Conservation (phyloP, 2,888 invertebrate species). For the Cloeon dipterum region DNA sequence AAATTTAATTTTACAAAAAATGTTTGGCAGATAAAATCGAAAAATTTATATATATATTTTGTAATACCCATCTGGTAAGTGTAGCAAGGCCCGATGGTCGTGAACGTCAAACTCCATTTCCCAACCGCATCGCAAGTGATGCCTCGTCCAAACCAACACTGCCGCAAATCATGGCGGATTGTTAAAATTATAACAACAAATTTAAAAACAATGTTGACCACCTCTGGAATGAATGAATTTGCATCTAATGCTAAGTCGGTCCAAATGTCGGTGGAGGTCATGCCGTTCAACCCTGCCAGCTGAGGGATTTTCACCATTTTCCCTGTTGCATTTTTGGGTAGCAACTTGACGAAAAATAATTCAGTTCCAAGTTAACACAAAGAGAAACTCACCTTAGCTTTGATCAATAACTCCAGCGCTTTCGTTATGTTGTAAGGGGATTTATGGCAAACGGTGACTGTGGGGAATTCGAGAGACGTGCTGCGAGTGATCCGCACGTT, state of each 20-base stretch:
- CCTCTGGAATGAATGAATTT: neutral
- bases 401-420: slow-evolving; percentile 3
- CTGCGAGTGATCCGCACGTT: slow-evolving; percentile 10
- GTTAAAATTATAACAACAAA: too few species aligned
- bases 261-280: neutral
- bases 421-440: slow-evolving; percentile 9
- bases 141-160: neutral
- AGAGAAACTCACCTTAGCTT: neutral
- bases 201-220: neutral
- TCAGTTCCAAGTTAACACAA: too few species aligned
- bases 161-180: too few species aligned
- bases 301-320: neutral
- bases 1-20: too few species aligned
- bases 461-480: slow-evolving; percentile 9
- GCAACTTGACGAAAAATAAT: too few species aligned
- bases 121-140: neutral
- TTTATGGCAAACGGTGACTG: slow-evolving; percentile 10
- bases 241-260: neutral
- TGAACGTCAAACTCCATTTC: neutral
- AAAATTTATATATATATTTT: too few species aligned
- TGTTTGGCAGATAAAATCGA: too few species aligned
- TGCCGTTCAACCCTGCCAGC: neutral
- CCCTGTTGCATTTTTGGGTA: neutral
- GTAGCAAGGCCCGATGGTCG: neutral
- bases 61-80: neutral